phyloP scores from a whole-genome alignment of 1,140 invertebrate species.

The Camponotus vicinus region DNA sequence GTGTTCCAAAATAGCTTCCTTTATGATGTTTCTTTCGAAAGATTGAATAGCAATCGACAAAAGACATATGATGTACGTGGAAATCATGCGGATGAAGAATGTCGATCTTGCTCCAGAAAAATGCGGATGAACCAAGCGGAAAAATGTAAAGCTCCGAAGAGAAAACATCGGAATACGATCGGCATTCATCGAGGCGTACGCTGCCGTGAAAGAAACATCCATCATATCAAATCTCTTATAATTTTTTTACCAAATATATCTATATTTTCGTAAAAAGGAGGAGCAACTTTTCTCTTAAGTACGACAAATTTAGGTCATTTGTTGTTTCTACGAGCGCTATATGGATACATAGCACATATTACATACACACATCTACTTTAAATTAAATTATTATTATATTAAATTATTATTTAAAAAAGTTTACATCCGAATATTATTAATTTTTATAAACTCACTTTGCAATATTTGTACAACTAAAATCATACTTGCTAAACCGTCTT shows the following conservation, averaged over 20 bases:
- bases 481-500: too few species aligned
- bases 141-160: conserved; percentile 20
- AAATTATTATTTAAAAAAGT: too few species aligned
- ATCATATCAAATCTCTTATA: conserved; percentile 21
- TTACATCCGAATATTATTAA: too few species aligned
- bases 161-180: conserved; percentile 49
- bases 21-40: background rate
- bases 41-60: background rate
- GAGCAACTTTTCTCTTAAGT: background rate
- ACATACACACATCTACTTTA: too few species aligned
- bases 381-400: too few species aligned
- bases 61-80: conserved; percentile 20
- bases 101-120: conserved; percentile 30
- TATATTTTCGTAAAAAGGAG: background rate
- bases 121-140: conserved; percentile 34
- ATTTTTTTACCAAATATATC: conserved; percentile 19
- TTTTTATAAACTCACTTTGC: too few species aligned
- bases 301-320: background rate
- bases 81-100: conserved; percentile 37
- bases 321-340: background rate
- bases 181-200: conserved; percentile 19
- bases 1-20: background rate
- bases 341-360: too few species aligned
- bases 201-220: conserved; percentile 13
- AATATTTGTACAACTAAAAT: too few species aligned